phyloP scores from a whole-genome alignment of 2,113 vertebrate species.

The Scopus umbretta region DNA sequence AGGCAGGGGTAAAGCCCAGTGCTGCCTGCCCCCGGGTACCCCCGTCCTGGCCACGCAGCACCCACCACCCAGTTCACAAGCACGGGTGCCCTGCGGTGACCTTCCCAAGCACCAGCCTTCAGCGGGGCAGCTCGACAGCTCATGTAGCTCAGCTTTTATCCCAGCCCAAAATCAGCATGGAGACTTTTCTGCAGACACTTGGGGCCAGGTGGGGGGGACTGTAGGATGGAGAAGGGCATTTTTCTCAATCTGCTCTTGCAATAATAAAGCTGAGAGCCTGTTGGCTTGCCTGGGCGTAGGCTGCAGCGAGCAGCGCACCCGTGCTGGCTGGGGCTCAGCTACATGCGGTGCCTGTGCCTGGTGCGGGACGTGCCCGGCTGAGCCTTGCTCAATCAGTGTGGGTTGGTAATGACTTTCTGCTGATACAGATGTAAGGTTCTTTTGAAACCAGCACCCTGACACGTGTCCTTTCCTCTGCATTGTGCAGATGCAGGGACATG shows the following conservation, averaged over 20 bases:
- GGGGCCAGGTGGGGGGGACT: not conserved
- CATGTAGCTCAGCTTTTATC: not conserved
- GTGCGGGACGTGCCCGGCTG: not conserved
- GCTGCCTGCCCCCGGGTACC: rapidly evolving
- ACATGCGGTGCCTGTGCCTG: not conserved
- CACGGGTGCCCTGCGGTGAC: rapidly evolving
- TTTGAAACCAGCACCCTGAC: slow-evolving; percentile 54
- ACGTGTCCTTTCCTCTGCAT: slow-evolving; percentile 39
- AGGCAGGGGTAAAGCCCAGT: rapidly evolving
- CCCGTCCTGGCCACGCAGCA: not conserved
- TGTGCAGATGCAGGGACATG: not conserved
- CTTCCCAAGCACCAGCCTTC: rapidly evolving
- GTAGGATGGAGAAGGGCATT: not conserved
- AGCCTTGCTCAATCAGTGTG: slow-evolving; percentile 46
- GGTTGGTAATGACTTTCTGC: slow-evolving; percentile 58
- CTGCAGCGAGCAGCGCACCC: not conserved
- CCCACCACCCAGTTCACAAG: not conserved
- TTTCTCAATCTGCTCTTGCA: not conserved
- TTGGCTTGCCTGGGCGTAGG: too few relatives aligned
- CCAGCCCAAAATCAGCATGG: not conserved
- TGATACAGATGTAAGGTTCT: slow-evolving; percentile 69
- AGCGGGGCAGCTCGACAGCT: not conserved
- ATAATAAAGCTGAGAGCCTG: not conserved
- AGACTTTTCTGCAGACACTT: not conserved
- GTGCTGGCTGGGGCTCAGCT: not conserved